Evolutionary conservation across 2,797 vertebrate species (phyloP).

Genomic region (Paratrypauchen microcephalus): DNA sequence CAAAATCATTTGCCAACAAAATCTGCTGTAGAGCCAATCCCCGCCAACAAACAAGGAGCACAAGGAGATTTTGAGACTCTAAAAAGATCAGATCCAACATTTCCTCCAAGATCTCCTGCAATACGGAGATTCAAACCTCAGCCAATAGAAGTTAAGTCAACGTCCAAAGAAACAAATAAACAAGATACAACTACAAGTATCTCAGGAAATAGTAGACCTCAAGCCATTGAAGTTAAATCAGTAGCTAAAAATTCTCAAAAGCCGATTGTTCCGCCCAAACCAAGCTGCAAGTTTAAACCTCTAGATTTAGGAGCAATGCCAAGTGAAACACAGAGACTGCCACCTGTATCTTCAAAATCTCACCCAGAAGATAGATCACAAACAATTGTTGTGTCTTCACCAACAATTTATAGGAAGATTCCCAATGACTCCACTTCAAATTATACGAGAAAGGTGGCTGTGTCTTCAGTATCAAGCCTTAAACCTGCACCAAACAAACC

Average conservation of each 20-base stretch:
- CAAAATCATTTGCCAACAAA: slow-evolving; percentile 17
- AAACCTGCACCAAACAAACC: slow-evolving; percentile 69
- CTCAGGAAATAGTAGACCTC: slow-evolving; percentile 50
- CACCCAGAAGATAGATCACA: slow-evolving; percentile 64
- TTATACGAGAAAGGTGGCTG: slow-evolving; percentile 70
- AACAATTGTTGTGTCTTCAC: slow-evolving; percentile 69
- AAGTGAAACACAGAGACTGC: slow-evolving; percentile 55
- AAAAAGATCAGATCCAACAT: slow-evolving; percentile 67
- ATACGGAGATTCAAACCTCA: slow-evolving; percentile 63
- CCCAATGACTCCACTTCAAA: slow-evolving; percentile 62
- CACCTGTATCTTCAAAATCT: slow-evolving; percentile 45
- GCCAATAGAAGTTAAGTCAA: slow-evolving; percentile 66
- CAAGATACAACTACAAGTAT: slow-evolving; percentile 37
- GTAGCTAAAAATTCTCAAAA: slow-evolving; percentile 75
- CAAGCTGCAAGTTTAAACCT: slow-evolving; percentile 75
- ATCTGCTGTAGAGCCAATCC: slow-evolving; percentile 30
- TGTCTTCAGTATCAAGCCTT: slow-evolving; percentile 75
- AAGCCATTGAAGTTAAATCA: slow-evolving; percentile 79
- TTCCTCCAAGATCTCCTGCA: slow-evolving; percentile 68
- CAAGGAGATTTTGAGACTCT: slow-evolving; percentile 65
- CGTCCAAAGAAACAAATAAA: slow-evolving; percentile 73
- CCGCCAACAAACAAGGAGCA: slow-evolving; percentile 41
- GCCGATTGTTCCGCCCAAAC: slow-evolving; percentile 75
- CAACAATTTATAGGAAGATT: slow-evolving; percentile 71
- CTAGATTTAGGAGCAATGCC: slow-evolving; percentile 59